A percentile compares a stretch with the other conserved stretches of the same genome.
Evolutionary conservation across 2,113 vertebrate species (phyloP).

Genomic region (Tichodroma muraria): DNA sequence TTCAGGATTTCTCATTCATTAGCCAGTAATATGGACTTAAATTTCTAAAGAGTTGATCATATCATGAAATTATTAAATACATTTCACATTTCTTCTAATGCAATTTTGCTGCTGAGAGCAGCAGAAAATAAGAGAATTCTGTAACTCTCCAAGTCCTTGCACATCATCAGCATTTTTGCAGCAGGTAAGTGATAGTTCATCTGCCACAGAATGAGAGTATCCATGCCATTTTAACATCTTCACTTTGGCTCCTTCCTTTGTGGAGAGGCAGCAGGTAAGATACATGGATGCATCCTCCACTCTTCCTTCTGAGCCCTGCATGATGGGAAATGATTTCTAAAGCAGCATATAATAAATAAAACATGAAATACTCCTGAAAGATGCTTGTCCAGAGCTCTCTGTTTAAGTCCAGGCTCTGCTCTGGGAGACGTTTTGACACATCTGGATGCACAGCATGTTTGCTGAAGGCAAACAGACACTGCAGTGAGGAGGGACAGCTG

Average conservation of each 20-base stretch:
- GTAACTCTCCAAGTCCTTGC: background rate
- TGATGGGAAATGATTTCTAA: background rate
- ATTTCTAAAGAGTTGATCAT: background rate
- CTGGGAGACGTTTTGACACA: background rate
- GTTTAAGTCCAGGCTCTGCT: background rate
- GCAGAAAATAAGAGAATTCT: background rate
- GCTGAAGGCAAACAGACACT: slow-evolving; percentile 23
- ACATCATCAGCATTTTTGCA: background rate
- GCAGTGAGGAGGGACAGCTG: slow-evolving; percentile 43
- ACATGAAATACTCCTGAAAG: background rate
- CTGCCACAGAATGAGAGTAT: background rate
- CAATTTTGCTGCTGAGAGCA: background rate
- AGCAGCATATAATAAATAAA: slow-evolving; percentile 21
- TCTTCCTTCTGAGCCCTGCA: background rate
- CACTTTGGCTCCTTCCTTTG: background rate
- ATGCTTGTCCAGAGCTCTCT: background rate
- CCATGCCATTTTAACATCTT: background rate
- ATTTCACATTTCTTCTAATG: background rate
- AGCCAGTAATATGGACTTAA: background rate
- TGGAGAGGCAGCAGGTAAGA: background rate
- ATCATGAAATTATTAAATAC: background rate
- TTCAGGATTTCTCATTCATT: background rate
- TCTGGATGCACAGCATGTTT: slow-evolving; percentile 7
- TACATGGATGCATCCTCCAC: background rate
- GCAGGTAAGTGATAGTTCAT: background rate